phyloP scores from a whole-genome alignment of 53 echinoderm and acorn worm genomes.

The Actinopyga echinites region DNA sequence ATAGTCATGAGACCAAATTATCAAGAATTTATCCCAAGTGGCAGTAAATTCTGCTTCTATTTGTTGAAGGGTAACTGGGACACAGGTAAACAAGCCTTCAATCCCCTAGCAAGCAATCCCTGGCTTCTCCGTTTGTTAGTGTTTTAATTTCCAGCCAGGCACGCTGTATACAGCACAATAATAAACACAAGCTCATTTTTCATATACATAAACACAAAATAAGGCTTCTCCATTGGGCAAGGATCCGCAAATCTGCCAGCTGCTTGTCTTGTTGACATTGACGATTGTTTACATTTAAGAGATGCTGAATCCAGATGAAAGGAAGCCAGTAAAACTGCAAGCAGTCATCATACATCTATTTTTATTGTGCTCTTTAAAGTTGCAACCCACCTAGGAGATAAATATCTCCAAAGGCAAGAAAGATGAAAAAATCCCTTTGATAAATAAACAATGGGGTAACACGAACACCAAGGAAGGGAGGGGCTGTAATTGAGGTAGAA shows the following conservation, averaged over 20 bases:
- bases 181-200: slow-evolving; percentile 47
- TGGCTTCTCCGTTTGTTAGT: slow-evolving; percentile 34
- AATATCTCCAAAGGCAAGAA: slow-evolving; percentile 29
- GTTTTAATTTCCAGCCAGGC: slow-evolving; percentile 41
- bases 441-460: slow-evolving; percentile 27
- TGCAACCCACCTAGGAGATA: slow-evolving; percentile 17
- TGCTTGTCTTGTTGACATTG: slow-evolving; percentile 28
- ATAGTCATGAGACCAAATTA: no score
- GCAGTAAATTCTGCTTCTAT: slow-evolving; percentile 20
- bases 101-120: background rate
- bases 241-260: slow-evolving; percentile 10
- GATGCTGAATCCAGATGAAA: slow-evolving; percentile 37
- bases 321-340: background rate
- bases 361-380: slow-evolving; percentile 26
- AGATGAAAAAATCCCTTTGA: slow-evolving; percentile 26
- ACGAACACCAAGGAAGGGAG: slow-evolving; percentile 2
- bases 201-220: slow-evolving; percentile 44
- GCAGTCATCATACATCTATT: slow-evolving; percentile 24
- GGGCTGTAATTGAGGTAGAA: slow-evolving; percentile 35
- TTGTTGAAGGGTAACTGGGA: slow-evolving; percentile 38
- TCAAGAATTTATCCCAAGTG: slow-evolving; percentile 10
- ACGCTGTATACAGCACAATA: slow-evolving; percentile 47
- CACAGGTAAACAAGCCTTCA: slow-evolving; percentile 38
- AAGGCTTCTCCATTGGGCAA: slow-evolving; percentile 9
- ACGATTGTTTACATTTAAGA: slow-evolving; percentile 39